Conservation (phyloP, 2,797 vertebrate genomes). For the Chrosomus eos region DNA sequence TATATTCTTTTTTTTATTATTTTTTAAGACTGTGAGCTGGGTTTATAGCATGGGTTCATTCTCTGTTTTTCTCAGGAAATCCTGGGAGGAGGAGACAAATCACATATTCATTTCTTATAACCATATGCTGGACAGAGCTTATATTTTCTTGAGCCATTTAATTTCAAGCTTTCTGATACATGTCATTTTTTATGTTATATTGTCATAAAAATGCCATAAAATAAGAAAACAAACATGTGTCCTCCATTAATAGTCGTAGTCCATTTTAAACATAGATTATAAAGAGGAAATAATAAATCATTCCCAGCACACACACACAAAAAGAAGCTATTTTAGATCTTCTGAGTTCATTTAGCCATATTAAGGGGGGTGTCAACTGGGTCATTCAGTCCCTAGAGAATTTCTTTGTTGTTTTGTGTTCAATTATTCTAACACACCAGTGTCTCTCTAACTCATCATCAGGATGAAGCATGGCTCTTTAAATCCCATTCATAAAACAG, state of each 20-base stretch:
- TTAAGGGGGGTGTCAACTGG: background rate
- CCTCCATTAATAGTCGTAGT: background rate
- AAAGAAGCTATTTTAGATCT: background rate
- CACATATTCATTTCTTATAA: conserved; percentile 51
- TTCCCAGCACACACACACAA: background rate
- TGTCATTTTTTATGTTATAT: background rate
- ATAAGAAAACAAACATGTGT: background rate
- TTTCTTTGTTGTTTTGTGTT: conserved; percentile 30
- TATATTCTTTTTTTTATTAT: no score
- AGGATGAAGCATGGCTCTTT: conserved; percentile 47
- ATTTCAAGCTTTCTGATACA: background rate
- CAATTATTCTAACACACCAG: conserved; percentile 17
- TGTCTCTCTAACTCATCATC: conserved; percentile 33
- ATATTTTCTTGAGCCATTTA: conserved; percentile 5
- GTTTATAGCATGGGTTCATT: conserved; percentile 16
- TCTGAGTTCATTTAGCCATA: background rate
- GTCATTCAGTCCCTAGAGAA: conserved; percentile 4
- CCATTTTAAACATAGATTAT: background rate
- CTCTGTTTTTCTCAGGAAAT: conserved; percentile 59
- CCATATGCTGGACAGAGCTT: conserved; percentile 34
- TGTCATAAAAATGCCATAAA: background rate
- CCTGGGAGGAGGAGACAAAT: conserved; percentile 44
- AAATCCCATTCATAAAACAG: conserved; percentile 65
- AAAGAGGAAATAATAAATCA: conserved; percentile 10
- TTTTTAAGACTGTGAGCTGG: background rate